These are phyloP conservation scores for Eugnorisma glareosa DNA, from an alignment of 2,888 invertebrate species.

Conservation along the genomic window DNA sequence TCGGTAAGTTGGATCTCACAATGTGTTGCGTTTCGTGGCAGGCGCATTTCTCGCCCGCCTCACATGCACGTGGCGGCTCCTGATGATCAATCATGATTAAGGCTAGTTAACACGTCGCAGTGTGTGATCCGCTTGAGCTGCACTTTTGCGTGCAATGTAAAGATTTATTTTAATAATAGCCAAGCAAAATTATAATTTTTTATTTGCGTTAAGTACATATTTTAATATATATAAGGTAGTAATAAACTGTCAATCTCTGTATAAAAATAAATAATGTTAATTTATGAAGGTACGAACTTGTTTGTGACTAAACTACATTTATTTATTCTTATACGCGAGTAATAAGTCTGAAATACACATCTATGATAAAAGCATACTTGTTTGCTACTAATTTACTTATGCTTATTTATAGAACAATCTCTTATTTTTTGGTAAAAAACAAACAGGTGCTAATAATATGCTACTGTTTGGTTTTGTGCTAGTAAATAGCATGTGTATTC, in stretches of 20 bases:
- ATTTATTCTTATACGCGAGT: conserved; percentile 37
- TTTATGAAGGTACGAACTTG: conserved; percentile 17
- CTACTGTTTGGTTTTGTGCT: background rate
- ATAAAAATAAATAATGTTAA: conserved; percentile 45
- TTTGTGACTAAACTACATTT: conserved; percentile 31
- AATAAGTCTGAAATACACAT: conserved; percentile 27
- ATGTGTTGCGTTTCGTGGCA: background rate
- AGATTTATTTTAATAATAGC: conserved; percentile 29
- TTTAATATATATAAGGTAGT: conserved; percentile 26
- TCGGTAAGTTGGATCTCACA: conserved; percentile 20
- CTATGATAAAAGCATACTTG: background rate
- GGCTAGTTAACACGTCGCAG: background rate
- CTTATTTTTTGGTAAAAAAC: background rate
- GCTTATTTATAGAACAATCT: background rate
- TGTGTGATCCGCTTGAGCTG: conserved; percentile 2
- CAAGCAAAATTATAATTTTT: conserved; percentile 24
- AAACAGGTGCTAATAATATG: conserved; percentile 9
- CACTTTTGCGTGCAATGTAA: conserved; percentile 24
- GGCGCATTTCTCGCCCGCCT: background rate
- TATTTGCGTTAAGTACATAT: conserved; percentile 41
- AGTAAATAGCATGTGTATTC: conserved; percentile 35
- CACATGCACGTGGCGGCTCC: background rate
- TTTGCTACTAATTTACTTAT: conserved; percentile 7
- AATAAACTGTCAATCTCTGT: conserved; percentile 16
- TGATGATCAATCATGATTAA: background rate